phyloP scores from a whole-genome alignment of 2,113 vertebrate genomes.

The Plecturocebus donacophilus region DNA sequence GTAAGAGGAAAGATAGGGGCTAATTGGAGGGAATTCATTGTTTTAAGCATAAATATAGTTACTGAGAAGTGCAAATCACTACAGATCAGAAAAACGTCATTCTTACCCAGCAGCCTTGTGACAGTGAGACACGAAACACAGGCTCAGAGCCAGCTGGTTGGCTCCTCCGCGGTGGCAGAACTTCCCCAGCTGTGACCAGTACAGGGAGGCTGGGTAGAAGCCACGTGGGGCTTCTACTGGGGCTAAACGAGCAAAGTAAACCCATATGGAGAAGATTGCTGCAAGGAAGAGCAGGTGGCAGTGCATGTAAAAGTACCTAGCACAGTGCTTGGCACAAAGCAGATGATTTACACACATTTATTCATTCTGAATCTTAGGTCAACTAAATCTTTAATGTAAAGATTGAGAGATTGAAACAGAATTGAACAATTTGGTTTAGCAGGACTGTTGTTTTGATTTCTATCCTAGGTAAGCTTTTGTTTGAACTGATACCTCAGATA shows the following conservation, averaged over 20 bases:
- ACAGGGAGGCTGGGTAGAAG: too few species aligned
- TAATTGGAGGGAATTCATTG: background rate
- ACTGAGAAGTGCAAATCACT: background rate
- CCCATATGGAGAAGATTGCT: background rate
- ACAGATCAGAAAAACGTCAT: background rate
- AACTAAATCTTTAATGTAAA: too few species aligned
- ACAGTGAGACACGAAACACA: background rate
- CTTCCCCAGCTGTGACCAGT: too few species aligned
- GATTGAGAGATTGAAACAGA: too few species aligned
- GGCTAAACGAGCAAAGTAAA: background rate
- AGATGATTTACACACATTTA: background rate
- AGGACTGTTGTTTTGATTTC: background rate
- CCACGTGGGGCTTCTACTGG: background rate
- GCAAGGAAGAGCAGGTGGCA: too few species aligned
- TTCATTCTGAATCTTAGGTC: background rate
- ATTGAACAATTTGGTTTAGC: background rate
- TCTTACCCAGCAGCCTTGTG: background rate
- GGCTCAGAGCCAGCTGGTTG: background rate
- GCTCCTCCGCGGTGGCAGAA: background rate
- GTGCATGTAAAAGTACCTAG: fast-evolving
- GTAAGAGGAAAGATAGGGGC: background rate
- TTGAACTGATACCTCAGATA: background rate
- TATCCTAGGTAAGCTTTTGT: background rate
- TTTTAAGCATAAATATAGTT: background rate
- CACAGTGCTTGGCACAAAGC: background rate